Evolutionary conservation across 1,140 invertebrate species (phyloP), one percentile per base, ranked within the genome.

Genomic region (Temnothorax curvispinosus): DNA sequence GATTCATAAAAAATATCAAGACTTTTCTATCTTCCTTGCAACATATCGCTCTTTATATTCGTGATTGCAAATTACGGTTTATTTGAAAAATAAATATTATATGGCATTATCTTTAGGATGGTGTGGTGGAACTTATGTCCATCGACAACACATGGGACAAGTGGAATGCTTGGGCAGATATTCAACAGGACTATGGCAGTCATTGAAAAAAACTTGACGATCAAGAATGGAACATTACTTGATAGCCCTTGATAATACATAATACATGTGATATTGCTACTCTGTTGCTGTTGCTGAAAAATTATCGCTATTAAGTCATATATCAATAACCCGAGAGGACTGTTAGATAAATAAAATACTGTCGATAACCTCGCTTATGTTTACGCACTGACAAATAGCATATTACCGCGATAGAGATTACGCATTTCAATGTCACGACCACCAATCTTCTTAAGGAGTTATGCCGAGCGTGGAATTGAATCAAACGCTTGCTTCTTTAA

Each of bases 131-230:
- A 50, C 52, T 94, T 7, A 69, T 92, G 3, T 93, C 93, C 8
- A 78, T 92, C 8, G 91, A 93, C 50, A 89, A 89, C 32, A 81
- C 92, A 1, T 94, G 91, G 93, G 81, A 93, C 54, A 90, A 84
- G n/a, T 94, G 91, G 93, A 64, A 90, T 13, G 52, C 87, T 4
- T 94, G 94, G 94, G 85, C 92, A 8, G 52, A 71, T 3, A 89
- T 78, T 13, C 62, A 88, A 69, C 11, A 62, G 0, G n/a, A 64
- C 0, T 84, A 87, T 13, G 35, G 41, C 2, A 11, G 3, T 75
- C 47, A 84, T 35, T 74, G 13, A 84, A 27, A 27, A 27, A 27
- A 75, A 32, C 7, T 74, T 75, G 18, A 15, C 1, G 18, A n/a
- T 41, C 5, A 21, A 50, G 4, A 58, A 74, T 81, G 41, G 1